A percentile compares a stretch with the other conserved stretches of the same genome.
Evolutionary conservation across 2,113 vertebrate genomes (phyloP).

Genomic region (Rhegmatorhina hoffmannsi): DNA sequence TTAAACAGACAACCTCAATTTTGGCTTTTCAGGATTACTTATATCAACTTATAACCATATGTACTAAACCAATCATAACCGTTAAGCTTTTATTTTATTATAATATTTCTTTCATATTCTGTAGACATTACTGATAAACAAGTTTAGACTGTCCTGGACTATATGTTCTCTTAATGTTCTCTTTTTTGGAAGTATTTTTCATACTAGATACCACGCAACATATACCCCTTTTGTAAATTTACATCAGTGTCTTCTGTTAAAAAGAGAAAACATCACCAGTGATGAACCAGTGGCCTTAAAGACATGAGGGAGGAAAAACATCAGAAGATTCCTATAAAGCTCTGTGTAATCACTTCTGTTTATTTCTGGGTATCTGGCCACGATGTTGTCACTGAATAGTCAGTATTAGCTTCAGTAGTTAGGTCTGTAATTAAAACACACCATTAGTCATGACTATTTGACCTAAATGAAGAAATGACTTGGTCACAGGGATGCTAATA

Average conservation of each 20-base stretch:
- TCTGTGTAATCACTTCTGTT: neutral
- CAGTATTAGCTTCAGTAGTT: neutral
- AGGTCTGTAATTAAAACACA: neutral
- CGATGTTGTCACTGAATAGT: neutral
- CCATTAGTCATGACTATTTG: neutral
- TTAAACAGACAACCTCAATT: neutral
- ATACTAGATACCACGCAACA: neutral
- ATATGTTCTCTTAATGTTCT: neutral
- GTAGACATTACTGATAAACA: neutral
- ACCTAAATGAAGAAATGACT: neutral
- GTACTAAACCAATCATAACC: neutral
- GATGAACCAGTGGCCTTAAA: neutral
- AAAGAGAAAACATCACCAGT: neutral
- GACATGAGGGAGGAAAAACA: neutral
- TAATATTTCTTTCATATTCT: neutral
- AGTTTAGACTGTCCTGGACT: neutral
- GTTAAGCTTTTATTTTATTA: neutral
- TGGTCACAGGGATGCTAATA: neutral
- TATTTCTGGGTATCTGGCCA: neutral
- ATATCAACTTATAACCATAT: neutral
- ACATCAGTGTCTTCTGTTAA: neutral
- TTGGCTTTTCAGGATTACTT: neutral
- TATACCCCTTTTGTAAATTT: neutral
- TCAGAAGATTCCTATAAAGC: neutral
- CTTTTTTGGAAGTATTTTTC: neutral